These are phyloP conservation scores for Barnardius zonarius DNA, from an alignment of 2,113 vertebrate genomes.

Conservation along the genomic window DNA sequence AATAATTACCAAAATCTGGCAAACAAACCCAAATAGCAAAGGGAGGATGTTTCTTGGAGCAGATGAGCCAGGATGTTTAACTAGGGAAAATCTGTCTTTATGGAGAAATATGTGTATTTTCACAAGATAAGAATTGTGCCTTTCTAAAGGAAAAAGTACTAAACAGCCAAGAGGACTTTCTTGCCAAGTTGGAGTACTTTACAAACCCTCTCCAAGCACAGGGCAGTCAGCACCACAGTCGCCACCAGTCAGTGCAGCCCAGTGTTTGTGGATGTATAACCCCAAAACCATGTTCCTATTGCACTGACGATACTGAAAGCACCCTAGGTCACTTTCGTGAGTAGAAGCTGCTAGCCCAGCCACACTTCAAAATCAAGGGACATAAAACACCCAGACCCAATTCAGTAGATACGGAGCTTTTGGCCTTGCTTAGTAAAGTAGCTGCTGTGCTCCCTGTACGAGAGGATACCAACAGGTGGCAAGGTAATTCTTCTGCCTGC, in stretches of 20 bases:
- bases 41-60: slow-evolving; percentile 1
- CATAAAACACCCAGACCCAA: neutral
- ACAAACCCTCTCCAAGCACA: neutral
- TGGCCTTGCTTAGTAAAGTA: neutral
- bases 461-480: neutral
- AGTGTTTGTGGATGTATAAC: neutral
- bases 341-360: neutral
- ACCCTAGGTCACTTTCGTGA: neutral
- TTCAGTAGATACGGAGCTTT: neutral
- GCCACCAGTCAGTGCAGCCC: neutral
- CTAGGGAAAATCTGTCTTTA: slow-evolving; percentile 9
- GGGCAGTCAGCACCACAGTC: neutral
- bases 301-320: neutral
- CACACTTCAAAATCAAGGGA: neutral
- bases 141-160: slow-evolving; percentile 30
- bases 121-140: slow-evolving; percentile 38
- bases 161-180: neutral
- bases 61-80: slow-evolving; percentile 36
- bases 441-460: neutral
- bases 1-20: slow-evolving; percentile 14
- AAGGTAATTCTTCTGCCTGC: neutral
- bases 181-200: neutral
- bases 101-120: slow-evolving; percentile 41
- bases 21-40: neutral
- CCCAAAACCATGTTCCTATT: neutral